A percentile compares a stretch with the other conserved stretches of the same genome.
Conservation (phyloP, 2,113 vertebrate species). For the Terrapene triunguis region DNA sequence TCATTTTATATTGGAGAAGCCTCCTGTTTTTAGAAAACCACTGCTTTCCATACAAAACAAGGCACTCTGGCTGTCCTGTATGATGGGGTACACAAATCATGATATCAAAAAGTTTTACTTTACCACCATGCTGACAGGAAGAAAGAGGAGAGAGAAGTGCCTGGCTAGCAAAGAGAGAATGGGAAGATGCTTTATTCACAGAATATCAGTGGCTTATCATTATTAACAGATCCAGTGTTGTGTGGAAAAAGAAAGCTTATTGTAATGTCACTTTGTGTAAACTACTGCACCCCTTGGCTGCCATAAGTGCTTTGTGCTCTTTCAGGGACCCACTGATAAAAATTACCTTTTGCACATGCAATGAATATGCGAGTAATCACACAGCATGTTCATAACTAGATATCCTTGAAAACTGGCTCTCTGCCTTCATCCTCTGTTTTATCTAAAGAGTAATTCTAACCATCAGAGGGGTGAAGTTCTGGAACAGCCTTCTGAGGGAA, state of each 20-base stretch:
- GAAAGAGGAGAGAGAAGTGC: background rate
- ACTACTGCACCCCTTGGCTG: background rate
- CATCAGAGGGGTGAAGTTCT: too few species aligned
- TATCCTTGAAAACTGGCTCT: conserved; percentile 51
- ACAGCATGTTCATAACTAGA: conserved; percentile 37
- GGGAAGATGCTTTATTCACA: too few species aligned
- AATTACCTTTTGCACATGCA: background rate
- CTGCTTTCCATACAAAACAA: background rate
- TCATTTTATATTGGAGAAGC: background rate
- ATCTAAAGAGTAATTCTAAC: conserved; percentile 44
- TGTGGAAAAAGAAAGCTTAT: background rate
- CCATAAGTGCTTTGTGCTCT: background rate
- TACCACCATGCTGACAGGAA: background rate
- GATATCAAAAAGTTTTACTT: background rate
- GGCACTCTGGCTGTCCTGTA: background rate
- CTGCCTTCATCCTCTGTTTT: conserved; percentile 69
- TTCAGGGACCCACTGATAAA: background rate
- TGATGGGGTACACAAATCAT: background rate
- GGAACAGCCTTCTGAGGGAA: too few species aligned
- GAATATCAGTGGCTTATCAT: background rate
- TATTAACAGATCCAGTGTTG: background rate
- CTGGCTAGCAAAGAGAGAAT: background rate
- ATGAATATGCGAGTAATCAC: conserved; percentile 36
- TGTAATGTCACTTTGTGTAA: background rate
- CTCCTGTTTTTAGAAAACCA: background rate